Evolutionary conservation across 1,140 invertebrate genomes (phyloP), one percentile per base, ranked within the genome.

Genomic region (Caenorhabditis brenneri): DNA sequence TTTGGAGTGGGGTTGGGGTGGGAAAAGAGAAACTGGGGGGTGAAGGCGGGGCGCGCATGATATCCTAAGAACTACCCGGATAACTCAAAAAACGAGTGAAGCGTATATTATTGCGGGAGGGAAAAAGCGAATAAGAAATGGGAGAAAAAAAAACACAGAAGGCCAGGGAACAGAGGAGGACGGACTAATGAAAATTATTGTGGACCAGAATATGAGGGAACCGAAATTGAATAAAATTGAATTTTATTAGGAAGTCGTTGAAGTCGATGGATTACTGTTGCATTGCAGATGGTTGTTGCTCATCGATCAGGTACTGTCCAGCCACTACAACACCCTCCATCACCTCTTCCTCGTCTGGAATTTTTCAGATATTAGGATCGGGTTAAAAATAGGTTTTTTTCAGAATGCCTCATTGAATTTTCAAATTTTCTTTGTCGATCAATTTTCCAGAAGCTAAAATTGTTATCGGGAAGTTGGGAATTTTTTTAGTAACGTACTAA

Each of bases 21-120:
- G 22, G 22, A 55, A 29, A 27, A n/a, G 22, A 55, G 15, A 29
- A 55, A 55, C 22, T 27, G 22, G 53, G 27, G 22, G 53, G 15
- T 5, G 15, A 55, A 24, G 22, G n/a, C 19, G n/a, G 10, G 24
- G 10, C 6, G 24, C 24, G 22, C 22, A 65, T 65, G 58, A 74
- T 74, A 74, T 74, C 65, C 65, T 74, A 74, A 74, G 24, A 42
- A 74, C 65, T 74, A 74, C 65, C 65, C 65, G 65, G 36, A 42
- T 42, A 42, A 12, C 39, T 6, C 39, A 12, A 12, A 42, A 12
- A 42, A 12, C 5, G 39, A 42, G 39, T 6, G 53, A 46, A 74
- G 65, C n/a, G 19, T n/a, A n/a, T n/a, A n/a, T n/a, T n/a, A n/a
- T n/a, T n/a, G n/a, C n/a, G n/a, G n/a, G 29, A 42, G 19, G 58